Evolutionary conservation across 2,113 vertebrate species (phyloP), one percentile per base, ranked within the genome.

Genomic region (Pelvicachromis taeniatus): DNA sequence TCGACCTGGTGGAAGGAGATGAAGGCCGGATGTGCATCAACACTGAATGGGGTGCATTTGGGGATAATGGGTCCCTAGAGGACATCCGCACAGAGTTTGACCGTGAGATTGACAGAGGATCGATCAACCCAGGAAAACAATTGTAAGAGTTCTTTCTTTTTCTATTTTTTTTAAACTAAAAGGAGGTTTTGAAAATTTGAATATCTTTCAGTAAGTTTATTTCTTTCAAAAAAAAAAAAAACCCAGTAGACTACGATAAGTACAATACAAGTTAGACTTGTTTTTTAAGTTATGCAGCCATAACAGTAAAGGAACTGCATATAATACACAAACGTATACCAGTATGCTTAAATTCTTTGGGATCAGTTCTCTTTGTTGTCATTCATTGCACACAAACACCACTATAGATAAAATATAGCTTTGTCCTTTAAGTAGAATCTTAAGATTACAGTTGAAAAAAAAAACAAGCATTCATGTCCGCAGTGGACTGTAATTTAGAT

Each of bases 11-110:
- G 94, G 99, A 99, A 75, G 99, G 99, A 0, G 99, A 99, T 0
- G 99, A 99, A 89, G 98, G 99, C 9, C 94, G 99, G 48, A 99
- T 99, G 99, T 99, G 98, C 93, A 97, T 99, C 84, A 99, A 99
- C 96, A 99, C 97, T 0, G 98, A 98, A 92, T 98, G 98, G 98
- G 98, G 98, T 0, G 97, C 97, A 21, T 98, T 98, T 2, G 98
- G 98, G 11, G 98, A 98, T 0, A 96, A 98, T 0, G 97, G 97
- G 14, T 96, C 95, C 0, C 88, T 98, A n/a, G 97, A 98, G 79
- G 97, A 98, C 87, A 96, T 98, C 23, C 96, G 97, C 85, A 98
- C 97, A 0, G 98, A 98, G 92, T 98, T 97, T 26, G 98, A 98
- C 92, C 95, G 97, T 3, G 98, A 98, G 94, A 97, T 98, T 0